Percentiles rank a stretch among this genome's conserved stretches.
These are phyloP conservation scores for Odocoileus hemionus DNA, from an alignment of 2,113 vertebrate genomes.

Conservation along the genomic window DNA sequence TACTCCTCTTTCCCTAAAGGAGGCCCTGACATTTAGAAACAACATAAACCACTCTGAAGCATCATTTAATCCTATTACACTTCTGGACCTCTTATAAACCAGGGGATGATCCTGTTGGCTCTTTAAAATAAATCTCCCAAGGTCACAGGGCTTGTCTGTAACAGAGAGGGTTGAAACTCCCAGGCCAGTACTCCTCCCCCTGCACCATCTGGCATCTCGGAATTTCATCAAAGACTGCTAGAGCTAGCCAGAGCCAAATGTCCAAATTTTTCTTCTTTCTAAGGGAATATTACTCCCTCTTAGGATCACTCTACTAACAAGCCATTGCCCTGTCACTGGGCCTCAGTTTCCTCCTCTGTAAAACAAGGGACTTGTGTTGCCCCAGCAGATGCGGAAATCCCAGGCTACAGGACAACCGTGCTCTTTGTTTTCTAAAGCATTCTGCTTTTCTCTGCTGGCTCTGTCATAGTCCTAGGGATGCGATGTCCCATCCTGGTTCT, in stretches of 20 bases:
- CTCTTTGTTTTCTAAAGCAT: rapidly evolving
- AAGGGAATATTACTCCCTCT: neutral
- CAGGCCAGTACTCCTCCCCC: neutral
- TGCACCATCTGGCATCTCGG: conserved; percentile 57
- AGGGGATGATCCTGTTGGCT: conserved; percentile 64
- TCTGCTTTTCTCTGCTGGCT: neutral
- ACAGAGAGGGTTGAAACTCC: neutral
- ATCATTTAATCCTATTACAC: conserved; percentile 65
- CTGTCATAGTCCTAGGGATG: neutral
- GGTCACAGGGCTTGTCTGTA: conserved; percentile 34
- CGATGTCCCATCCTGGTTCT: neutral
- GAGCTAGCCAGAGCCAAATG: neutral
- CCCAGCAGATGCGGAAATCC: neutral
- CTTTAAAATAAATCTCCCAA: conserved; percentile 68
- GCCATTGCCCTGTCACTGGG: neutral
- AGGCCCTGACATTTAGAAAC: conserved; percentile 60
- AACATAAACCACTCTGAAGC: conserved; percentile 2
- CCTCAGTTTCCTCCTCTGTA: neutral
- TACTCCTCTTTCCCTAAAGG: neutral
- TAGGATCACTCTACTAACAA: neutral
- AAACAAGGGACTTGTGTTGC: neutral
- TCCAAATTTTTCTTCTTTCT: neutral
- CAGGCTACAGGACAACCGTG: neutral
- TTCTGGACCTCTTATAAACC: conserved; percentile 58
- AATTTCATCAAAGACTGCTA: conserved; percentile 27